These are phyloP conservation scores for Lucifuga dentata DNA, from an alignment of 2,113 vertebrate genomes.

Conservation along the genomic window DNA sequence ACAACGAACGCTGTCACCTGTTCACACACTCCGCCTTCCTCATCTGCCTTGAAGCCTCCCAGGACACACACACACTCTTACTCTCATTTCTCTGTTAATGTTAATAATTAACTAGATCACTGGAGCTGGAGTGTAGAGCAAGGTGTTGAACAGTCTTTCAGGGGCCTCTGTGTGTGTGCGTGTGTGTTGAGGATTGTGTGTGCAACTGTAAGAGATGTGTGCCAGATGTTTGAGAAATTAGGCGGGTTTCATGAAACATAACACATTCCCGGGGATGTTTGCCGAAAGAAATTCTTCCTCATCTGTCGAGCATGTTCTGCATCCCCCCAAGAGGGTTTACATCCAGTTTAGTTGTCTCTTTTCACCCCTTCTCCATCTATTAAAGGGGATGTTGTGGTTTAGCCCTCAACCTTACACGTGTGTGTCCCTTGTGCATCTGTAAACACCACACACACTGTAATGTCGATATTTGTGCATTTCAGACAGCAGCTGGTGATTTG, in stretches of 20 bases:
- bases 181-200: slow-evolving; percentile 51
- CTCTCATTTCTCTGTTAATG: slow-evolving; percentile 16
- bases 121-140: slow-evolving; percentile 35
- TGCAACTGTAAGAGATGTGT: slow-evolving; percentile 65
- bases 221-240: slow-evolving; percentile 85
- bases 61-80: neutral
- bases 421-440: slow-evolving; percentile 17
- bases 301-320: slow-evolving; percentile 72
- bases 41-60: slow-evolving; percentile 1
- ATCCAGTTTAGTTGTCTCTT: slow-evolving; percentile 36
- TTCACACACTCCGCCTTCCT: slow-evolving; percentile 25
- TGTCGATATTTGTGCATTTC: slow-evolving; percentile 4
- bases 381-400: slow-evolving; percentile 25
- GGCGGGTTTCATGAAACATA: slow-evolving; percentile 79
- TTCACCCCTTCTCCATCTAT: neutral
- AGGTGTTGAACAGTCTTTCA: slow-evolving; percentile 35
- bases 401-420: neutral
- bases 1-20: slow-evolving; percentile 47
- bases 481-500: slow-evolving; percentile 13
- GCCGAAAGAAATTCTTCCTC: slow-evolving; percentile 77
- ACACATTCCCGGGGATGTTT: slow-evolving; percentile 82
- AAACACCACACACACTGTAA: slow-evolving; percentile 4
- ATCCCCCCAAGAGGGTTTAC: neutral
- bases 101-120: slow-evolving; percentile 71
- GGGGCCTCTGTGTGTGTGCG: neutral